phyloP scores from a whole-genome alignment of 1,140 invertebrate species.

The Thalassaphorura encarpata region DNA sequence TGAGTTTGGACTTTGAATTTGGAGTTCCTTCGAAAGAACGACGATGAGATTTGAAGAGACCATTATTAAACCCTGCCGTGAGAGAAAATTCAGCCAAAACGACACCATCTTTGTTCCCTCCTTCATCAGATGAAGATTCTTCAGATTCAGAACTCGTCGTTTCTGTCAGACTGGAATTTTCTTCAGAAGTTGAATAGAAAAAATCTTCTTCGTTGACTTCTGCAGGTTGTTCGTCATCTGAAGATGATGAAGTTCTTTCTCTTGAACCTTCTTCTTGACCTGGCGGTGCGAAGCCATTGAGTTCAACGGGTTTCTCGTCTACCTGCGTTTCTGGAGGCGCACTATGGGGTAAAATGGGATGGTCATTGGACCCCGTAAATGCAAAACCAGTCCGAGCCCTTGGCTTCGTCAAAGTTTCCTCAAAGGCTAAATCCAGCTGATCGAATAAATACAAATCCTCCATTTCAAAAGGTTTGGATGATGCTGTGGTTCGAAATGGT shows the following conservation, averaged over 20 bases:
- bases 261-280: constrained; percentile 12
- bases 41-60: constrained; percentile 4
- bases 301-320: not conserved
- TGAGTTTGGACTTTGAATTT: constrained; percentile 14
- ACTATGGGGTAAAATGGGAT: not conserved
- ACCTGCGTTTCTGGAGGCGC: not conserved
- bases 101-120: constrained; percentile 17
- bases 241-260: constrained; percentile 7
- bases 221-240: constrained; percentile 18
- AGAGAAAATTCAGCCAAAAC: constrained; percentile 31
- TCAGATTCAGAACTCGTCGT: not conserved
- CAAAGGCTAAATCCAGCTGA: constrained; percentile 31
- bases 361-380: not conserved
- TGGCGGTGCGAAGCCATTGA: not conserved
- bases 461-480: constrained; percentile 29
- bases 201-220: constrained; percentile 32
- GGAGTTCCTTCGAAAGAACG: constrained; percentile 26
- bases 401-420: constrained; percentile 29
- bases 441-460: constrained; percentile 29
- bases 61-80: not conserved
- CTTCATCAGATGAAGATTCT: constrained; percentile 19
- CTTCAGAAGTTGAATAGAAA: constrained; percentile 27
- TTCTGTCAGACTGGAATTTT: not conserved
- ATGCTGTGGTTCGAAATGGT: constrained; percentile 22
- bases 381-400: constrained; percentile 15